A percentile compares a stretch with the other conserved stretches of the same genome.
Conservation (phyloP, 2,888 invertebrate genomes). For the Arctia plantaginis region DNA sequence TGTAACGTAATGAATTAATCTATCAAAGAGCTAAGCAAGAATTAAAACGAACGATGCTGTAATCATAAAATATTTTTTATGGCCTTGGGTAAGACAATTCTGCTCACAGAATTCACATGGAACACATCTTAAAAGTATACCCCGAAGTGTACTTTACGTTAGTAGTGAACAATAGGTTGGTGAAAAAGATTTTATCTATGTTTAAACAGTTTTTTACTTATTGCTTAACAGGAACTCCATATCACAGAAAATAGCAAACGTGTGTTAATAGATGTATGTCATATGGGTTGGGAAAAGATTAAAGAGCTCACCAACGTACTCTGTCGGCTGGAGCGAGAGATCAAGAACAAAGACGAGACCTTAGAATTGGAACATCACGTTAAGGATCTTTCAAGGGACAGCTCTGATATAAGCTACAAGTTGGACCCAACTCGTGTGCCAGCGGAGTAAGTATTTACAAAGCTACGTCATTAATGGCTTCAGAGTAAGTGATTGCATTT, state of each 20-base stretch:
- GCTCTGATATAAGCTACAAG: constrained; percentile 93
- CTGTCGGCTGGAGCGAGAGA: constrained; percentile 90
- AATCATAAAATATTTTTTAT: no score
- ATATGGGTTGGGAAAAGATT: constrained; percentile 91
- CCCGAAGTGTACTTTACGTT: no score
- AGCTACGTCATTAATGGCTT: neutral
- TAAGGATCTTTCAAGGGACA: constrained; percentile 90
- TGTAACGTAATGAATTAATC: no score
- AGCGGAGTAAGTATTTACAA: constrained; percentile 85
- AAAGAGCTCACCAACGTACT: constrained; percentile 91
- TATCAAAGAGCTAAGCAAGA: no score
- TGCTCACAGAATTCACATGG: neutral
- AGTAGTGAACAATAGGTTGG: neutral
- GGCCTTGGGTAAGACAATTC: no score
- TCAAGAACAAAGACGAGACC: constrained; percentile 93
- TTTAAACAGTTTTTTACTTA: neutral
- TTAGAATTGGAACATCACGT: constrained; percentile 91
- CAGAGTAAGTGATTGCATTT: neutral
- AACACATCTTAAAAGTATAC: no score
- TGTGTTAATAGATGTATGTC: constrained; percentile 76
- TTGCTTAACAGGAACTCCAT: constrained; percentile 73
- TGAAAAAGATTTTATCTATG: neutral
- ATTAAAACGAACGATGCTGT: no score
- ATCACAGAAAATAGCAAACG: constrained; percentile 81
- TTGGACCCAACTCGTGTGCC: constrained; percentile 92